Evolutionary conservation across 2,797 vertebrate species (phyloP), one percentile per base, ranked within the genome.

Genomic region (Danio jaintianensis): DNA sequence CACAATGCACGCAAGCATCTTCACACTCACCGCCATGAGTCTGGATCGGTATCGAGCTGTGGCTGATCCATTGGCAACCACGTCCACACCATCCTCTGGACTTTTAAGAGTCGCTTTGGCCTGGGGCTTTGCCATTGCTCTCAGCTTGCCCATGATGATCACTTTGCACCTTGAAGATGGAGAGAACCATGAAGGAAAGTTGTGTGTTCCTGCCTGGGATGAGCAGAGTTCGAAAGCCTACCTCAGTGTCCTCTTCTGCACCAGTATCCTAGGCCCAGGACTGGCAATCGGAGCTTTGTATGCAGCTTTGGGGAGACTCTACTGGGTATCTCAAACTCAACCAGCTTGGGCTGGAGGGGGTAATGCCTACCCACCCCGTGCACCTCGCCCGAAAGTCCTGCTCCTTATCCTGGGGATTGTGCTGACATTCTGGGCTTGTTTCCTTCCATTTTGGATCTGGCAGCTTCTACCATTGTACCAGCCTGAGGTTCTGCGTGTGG

Each of bases 371-470:
- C 86, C 94, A 13, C 90, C 92, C 2, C 91, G 94, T 0, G 91
- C 94, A 5, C 95, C 95, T 18, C 94, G 92, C 82, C 94, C 94
- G 61, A 95, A 94, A 85, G 95, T 96, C 16, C 90, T 96, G 82
- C 90, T 95, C 10, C 93, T 96, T 79, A 95, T 96, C 66, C 90
- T 96, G 20, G 91, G 94, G 18, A 96, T 96, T 10, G 96, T 96
- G 11, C 86, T 96, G 72, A 89, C 94, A 16, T 96, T 96, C 82
- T 96, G 95, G 96, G 95, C 94, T 56, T 96, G 96, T 82, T 96
- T 96, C 84, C 93, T 96, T 4, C 96, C 96, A 10, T 96, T 96
- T 87, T 96, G 96, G 96, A 86, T 96, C 79, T 96, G 95, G 96
- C 96, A 96, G 87, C 92, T 96, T 80, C 90, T 96, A 68, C 95